Evolutionary conservation across 2,797 vertebrate species (phyloP).

Genomic region (Typhlichthys subterraneus): DNA sequence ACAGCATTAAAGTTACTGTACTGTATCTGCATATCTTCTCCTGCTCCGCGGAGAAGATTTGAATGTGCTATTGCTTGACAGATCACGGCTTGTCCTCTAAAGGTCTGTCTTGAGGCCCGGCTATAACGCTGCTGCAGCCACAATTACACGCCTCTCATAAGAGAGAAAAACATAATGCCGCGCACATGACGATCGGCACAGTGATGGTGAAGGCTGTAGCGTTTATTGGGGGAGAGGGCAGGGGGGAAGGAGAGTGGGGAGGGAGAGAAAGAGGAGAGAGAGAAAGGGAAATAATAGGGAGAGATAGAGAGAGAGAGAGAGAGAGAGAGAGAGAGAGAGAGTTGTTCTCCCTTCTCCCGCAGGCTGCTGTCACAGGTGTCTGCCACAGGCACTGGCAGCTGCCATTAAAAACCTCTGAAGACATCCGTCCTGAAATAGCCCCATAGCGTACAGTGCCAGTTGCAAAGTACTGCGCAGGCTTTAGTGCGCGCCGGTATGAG

Average conservation of each 20-base stretch:
- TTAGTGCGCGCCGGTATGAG: slow-evolving; percentile 8
- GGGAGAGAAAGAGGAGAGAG: slow-evolving; percentile 1
- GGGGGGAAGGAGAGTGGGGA: slow-evolving; percentile 3
- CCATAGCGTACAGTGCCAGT: slow-evolving; percentile 28
- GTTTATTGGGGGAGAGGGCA: slow-evolving; percentile 14
- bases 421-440: slow-evolving; percentile 67
- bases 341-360: slow-evolving; percentile 27
- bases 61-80: slow-evolving; percentile 8
- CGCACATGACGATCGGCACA: slow-evolving; percentile 25
- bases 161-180: not conserved
- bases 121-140: slow-evolving; percentile 44
- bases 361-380: slow-evolving; percentile 42
- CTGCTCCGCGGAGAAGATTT: slow-evolving; percentile 13
- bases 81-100: not conserved
- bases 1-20: no score
- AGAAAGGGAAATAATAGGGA: slow-evolving; percentile 1
- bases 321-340: slow-evolving; percentile 19
- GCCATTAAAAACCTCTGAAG: slow-evolving; percentile 44
- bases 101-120: slow-evolving; percentile 1
- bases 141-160: slow-evolving; percentile 70
- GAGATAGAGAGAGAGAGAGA: slow-evolving; percentile 2
- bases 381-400: slow-evolving; percentile 31
- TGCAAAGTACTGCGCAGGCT: slow-evolving; percentile 6
- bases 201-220: slow-evolving; percentile 16
- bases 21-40: slow-evolving; percentile 20